Conservation (phyloP, 2,888 invertebrate genomes). For the Pristionchus japonicus region DNA sequence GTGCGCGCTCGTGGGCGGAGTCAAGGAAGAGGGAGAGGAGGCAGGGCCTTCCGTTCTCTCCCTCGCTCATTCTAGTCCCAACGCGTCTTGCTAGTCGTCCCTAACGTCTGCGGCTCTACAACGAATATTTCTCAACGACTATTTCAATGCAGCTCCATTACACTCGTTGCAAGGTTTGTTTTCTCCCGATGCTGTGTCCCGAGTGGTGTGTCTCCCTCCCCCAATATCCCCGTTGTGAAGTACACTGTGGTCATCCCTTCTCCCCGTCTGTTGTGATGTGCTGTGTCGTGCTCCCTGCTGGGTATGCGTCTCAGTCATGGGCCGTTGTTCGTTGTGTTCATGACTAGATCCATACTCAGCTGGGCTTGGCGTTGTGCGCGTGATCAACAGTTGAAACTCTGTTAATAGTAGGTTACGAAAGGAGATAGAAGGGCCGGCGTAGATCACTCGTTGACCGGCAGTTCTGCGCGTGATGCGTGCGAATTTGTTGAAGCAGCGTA, state of each 20-base stretch:
- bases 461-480: constrained; percentile 39
- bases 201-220: background rate
- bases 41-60: background rate
- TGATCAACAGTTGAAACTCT: background rate
- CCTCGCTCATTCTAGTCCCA: background rate
- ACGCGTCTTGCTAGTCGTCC: background rate
- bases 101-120: background rate
- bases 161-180: background rate
- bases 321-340: background rate
- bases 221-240: constrained; percentile 6
- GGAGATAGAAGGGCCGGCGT: background rate
- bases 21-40: background rate
- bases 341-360: constrained; percentile 46
- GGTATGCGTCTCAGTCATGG: constrained; percentile 42
- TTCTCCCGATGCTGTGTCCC: background rate
- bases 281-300: constrained; percentile 33
- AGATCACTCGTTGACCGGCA: constrained; percentile 30
- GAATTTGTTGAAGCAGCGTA: background rate
- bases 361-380: constrained; percentile 37
- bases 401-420: background rate
- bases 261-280: constrained; percentile 31
- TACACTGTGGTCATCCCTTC: background rate
- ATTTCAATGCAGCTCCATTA: background rate
- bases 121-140: background rate
- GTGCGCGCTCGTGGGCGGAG: constrained; percentile 7